phyloP scores from a whole-genome alignment of 2,797 vertebrate genomes.

The Dryobates pubescens region DNA sequence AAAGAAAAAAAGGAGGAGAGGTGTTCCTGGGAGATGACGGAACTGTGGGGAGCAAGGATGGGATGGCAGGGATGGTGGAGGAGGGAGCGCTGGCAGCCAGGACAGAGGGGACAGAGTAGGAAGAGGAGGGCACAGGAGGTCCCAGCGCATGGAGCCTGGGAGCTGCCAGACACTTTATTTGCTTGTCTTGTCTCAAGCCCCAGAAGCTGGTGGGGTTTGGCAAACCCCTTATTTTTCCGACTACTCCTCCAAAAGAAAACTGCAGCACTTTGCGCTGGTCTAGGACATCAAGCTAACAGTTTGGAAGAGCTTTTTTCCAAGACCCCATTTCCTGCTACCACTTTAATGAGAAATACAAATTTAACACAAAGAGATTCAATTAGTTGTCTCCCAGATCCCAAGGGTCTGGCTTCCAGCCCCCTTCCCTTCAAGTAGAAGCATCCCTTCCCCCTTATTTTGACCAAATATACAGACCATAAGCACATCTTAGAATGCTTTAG shows the following conservation, averaged over 20 bases:
- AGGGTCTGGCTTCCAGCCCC: constrained; percentile 25
- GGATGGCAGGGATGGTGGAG: neutral
- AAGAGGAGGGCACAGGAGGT: neutral
- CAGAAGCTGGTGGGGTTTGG: neutral
- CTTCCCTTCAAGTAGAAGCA: neutral
- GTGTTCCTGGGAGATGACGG: neutral
- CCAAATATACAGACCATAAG: neutral
- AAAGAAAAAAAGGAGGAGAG: neutral
- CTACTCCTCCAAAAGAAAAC: neutral
- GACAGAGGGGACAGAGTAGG: neutral
- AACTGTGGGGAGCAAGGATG: neutral
- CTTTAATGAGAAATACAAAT: neutral
- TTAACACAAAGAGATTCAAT: neutral
- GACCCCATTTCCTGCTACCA: accelerated
- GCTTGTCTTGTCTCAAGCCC: neutral
- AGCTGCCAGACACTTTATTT: constrained; percentile 16
- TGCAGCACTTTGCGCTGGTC: neutral
- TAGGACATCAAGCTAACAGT: accelerated
- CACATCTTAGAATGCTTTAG: neutral
- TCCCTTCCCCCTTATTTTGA: neutral
- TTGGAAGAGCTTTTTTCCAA: neutral
- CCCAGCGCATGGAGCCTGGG: neutral
- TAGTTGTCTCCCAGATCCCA: neutral
- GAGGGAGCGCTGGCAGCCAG: neutral
- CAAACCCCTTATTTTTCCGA: neutral